Evolutionary conservation across 1,140 invertebrate genomes (phyloP), one percentile per base, ranked within the genome.

Genomic region (Tenebrio molitor): DNA sequence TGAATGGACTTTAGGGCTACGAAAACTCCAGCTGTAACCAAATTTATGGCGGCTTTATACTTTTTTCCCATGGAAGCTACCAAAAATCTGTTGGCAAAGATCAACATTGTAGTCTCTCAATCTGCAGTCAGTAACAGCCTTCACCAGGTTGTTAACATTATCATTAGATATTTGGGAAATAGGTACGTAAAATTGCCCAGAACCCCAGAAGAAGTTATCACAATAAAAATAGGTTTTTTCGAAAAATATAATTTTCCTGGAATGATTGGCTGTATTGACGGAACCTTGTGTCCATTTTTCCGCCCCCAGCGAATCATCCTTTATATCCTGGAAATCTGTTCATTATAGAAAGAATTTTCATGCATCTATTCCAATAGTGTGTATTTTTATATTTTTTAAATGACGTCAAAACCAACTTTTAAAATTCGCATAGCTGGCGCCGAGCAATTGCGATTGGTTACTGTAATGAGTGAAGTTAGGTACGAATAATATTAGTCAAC

Each of bases 321-420:
- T n/a, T n/a, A n/a, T n/a, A n/a, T n/a, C n/a, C n/a, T n/a, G n/a
- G 17, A 67, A 25, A 36, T 46, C 21, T 80, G 63, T 71, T 66
- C 75, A 29, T n/a, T n/a, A 77, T 34, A 10, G 75, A 6, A 79
- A 79, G 64, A 21, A 53, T 21, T 79, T 36, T 58, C 74, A 79
- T 71, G 73, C 68, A 8, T 42, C 73, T 77, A 73, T 73, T 15
- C 23, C 50, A 33, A 71, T 79, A 65, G 41, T 71, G 19, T 66
- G 70, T 15, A n/a, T n/a, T n/a, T n/a, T n/a, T n/a, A n/a, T n/a
- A n/a, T n/a, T n/a, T n/a, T n/a, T n/a, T n/a, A n/a, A n/a, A n/a
- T n/a, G n/a, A n/a, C n/a, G n/a, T n/a, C n/a, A n/a, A n/a, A n/a
- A n/a, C n/a, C n/a, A n/a, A n/a, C n/a, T n/a, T n/a, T n/a, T n/a